Evolutionary conservation across 2,888 invertebrate genomes (phyloP).

Genomic region (Mesorhabditis sp.): DNA sequence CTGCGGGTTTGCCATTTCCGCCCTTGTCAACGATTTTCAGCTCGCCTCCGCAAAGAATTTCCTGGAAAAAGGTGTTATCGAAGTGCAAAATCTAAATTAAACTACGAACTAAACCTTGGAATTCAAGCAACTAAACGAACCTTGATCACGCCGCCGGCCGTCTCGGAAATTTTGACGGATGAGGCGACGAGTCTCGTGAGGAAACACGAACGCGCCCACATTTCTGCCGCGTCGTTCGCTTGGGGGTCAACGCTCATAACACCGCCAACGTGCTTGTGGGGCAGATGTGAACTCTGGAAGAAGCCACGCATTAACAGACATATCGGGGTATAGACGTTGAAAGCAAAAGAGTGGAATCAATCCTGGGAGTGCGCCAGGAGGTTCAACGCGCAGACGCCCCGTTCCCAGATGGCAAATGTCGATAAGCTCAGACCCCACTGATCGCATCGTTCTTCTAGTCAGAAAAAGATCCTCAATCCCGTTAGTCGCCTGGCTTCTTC

Average conservation of each 20-base stretch:
- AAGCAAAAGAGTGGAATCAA: no score
- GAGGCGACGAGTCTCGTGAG: conserved; percentile 61
- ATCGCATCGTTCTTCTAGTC: no score
- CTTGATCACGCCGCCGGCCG: conserved; percentile 61
- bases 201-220: conserved; percentile 46
- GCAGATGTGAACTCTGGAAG: no score
- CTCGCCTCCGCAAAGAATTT: conserved; percentile 40
- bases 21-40: conserved; percentile 64
- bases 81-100: conserved; percentile 10
- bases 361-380: no score
- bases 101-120: conserved; percentile 4
- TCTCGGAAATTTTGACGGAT: conserved; percentile 60
- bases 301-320: no score
- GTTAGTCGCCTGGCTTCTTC: no score
- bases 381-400: no score
- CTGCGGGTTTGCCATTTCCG: conserved; percentile 68
- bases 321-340: no score
- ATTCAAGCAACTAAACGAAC: conserved; percentile 23
- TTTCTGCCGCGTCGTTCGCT: conserved; percentile 18
- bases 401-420: no score
- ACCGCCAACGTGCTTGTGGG: neutral
- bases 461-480: no score
- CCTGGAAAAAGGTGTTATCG: conserved; percentile 25
- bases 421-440: no score
- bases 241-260: neutral